Percentiles rank a stretch among this genome's conserved stretches.
phyloP scores from a whole-genome alignment of 2,797 vertebrate species.

The Centroberyx gerrardi region DNA sequence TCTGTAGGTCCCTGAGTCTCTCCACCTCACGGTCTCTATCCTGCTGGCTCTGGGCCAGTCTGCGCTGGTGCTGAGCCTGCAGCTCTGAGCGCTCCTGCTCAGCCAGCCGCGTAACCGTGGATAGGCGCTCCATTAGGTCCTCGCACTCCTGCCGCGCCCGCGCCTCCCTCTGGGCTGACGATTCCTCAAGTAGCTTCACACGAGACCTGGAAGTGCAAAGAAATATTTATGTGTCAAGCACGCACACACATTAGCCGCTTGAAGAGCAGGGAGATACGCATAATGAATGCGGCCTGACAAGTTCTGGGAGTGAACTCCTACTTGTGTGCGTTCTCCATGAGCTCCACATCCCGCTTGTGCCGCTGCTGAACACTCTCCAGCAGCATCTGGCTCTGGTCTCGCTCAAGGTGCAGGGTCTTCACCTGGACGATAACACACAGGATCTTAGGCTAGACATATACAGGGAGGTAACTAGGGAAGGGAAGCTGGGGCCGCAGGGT shows the following conservation, averaged over 20 bases:
- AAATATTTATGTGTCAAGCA: not conserved
- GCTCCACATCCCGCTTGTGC: conserved; percentile 89
- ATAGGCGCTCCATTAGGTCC: conserved; percentile 83
- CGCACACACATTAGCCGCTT: not conserved
- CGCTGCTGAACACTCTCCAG: conserved; percentile 87
- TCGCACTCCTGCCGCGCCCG: conserved; percentile 85
- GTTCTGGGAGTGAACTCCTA: conserved; percentile 52
- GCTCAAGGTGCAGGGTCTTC: conserved; percentile 88
- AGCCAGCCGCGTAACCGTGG: conserved; percentile 60
- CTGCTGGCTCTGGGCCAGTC: conserved; percentile 82
- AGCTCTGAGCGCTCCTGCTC: conserved; percentile 88
- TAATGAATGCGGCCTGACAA: conserved; percentile 2
- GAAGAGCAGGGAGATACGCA: not conserved
- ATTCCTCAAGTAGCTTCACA: conserved; percentile 89
- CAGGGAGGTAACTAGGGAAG: not conserved
- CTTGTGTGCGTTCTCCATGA: conserved; percentile 90
- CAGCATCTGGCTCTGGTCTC: conserved; percentile 85
- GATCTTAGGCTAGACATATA: not conserved
- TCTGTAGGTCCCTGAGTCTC: conserved; percentile 90
- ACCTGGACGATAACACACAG: conserved; percentile 79
- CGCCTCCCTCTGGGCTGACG: conserved; percentile 82
- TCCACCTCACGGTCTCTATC: conserved; percentile 89
- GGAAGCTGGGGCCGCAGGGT: not conserved
- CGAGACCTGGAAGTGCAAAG: conserved; percentile 73
- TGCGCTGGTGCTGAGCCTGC: conserved; percentile 87